phyloP scores from a whole-genome alignment of 2,888 invertebrate species.

The Trichogramma dendrolimi region DNA sequence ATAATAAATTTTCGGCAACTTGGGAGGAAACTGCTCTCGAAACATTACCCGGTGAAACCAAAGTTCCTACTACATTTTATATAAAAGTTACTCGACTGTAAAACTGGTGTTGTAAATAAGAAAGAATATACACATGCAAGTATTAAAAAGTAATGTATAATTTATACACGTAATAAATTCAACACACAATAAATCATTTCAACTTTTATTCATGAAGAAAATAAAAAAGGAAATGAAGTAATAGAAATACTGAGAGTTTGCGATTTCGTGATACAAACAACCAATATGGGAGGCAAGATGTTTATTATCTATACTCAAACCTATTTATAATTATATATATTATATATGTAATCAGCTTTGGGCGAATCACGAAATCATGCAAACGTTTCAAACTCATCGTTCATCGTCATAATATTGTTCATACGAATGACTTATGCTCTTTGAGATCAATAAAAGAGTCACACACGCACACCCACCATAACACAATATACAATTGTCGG shows the following conservation, averaged over 20 bases:
- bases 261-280: too few species aligned
- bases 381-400: not conserved
- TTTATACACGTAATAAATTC: constrained; percentile 37
- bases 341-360: not conserved
- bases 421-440: constrained; percentile 19
- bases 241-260: too few species aligned
- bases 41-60: constrained; percentile 59
- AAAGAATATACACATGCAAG: constrained; percentile 38
- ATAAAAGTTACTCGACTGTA: constrained; percentile 49
- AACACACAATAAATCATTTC: constrained; percentile 47
- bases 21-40: constrained; percentile 49
- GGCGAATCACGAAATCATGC: constrained; percentile 11
- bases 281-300: too few species aligned
- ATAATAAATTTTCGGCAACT: constrained; percentile 23
- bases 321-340: too few species aligned
- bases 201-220: constrained; percentile 35
- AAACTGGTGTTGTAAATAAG: constrained; percentile 49
- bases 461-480: constrained; percentile 1
- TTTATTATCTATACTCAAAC: too few species aligned
- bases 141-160: constrained; percentile 39
- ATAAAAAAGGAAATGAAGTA: not conserved
- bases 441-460: constrained; percentile 19
- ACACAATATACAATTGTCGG: too few species aligned
- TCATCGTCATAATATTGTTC: constrained; percentile 14
- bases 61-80: constrained; percentile 60